Conservation (phyloP, 1,140 invertebrate species). For the Drosophila suzukii region DNA sequence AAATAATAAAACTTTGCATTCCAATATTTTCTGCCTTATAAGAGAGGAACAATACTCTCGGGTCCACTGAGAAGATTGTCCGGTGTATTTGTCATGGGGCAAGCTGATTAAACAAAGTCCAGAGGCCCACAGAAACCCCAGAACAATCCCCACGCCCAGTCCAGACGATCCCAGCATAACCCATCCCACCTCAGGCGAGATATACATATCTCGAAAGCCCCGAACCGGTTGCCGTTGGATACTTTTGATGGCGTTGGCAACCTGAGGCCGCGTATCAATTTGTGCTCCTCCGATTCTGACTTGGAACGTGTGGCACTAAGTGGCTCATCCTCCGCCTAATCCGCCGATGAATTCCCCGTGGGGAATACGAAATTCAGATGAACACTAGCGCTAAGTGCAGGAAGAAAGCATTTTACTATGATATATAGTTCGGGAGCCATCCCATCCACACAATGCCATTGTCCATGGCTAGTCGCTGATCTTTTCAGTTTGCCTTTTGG, state of each 20-base stretch:
- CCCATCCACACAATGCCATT: constrained; percentile 21
- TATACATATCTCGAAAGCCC: background rate
- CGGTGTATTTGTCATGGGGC: constrained; percentile 36
- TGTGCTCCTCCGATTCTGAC: constrained; percentile 47
- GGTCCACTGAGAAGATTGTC: constrained; percentile 7
- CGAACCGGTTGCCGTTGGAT: constrained; percentile 40
- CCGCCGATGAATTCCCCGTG: constrained; percentile 28
- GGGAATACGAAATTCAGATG: constrained; percentile 18
- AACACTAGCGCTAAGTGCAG: constrained; percentile 69
- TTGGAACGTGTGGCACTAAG: constrained; percentile 74
- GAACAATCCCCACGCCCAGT: constrained; percentile 5
- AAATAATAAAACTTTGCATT: constrained; percentile 31
- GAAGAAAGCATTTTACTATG: constrained; percentile 77
- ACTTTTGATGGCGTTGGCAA: constrained; percentile 50
- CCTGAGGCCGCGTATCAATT: constrained; percentile 78
- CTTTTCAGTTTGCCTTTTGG: constrained; percentile 36
- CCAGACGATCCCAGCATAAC: constrained; percentile 25
- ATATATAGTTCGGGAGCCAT: constrained; percentile 32
- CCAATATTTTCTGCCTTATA: constrained; percentile 32
- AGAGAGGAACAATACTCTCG: constrained; percentile 1
- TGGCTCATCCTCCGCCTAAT: constrained; percentile 69
- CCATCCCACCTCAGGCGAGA: constrained; percentile 33
- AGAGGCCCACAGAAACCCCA: background rate
- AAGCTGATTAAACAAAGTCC: constrained; percentile 28
- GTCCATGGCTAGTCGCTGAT: constrained; percentile 37